Evolutionary conservation across 2,888 invertebrate genomes (phyloP), one percentile per base, ranked within the genome.

Genomic region (Anorthoa munda): DNA sequence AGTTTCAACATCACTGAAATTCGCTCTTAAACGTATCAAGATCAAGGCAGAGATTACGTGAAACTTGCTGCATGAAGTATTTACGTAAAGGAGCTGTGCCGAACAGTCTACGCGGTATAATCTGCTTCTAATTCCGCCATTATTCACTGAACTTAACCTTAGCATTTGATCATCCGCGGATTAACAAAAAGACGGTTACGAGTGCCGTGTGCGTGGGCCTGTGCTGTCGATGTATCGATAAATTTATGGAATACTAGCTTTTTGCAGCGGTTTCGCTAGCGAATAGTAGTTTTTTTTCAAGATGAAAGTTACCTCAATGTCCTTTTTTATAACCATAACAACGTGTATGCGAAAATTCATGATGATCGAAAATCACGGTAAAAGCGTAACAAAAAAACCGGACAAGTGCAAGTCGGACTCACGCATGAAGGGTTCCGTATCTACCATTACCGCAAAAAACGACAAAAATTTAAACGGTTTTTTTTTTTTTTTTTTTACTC

Each of bases 111-210:
- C 67, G 72, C 26, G 39, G 66, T 64, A 53, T 84, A 86, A 83
- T 80, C 75, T 71, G 63, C 53, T 64, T 73, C 77, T 77, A 80
- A 84, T 77, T 66, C 77, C 71, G 5, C 77, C 71, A 83, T 84
- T 75, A 84, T 75, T 74, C 71, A 83, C 86, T 45, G 81, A 80
- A 84, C 75, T 81, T 80, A 83, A 83, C 84, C 84, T 83, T 70
- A 80, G 59, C 81, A 80, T 81, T 84, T 83, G 83, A 85, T 85
- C 83, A 83, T 85, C 86, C 65, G 15, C 55, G 79, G 83, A 85
- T 83, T 83, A 85, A 71, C 72, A 84, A 80, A 83, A 81, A 81
- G 75, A 83, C 75, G 84, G 81, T 74, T 80, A 83, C 65, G 39
- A 58, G 50, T 68, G 84, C n/a, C n/a, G n/a, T n/a, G 81, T 80